Conservation (phyloP, 1,140 invertebrate genomes). For the Hyposmocoma kahamanoa region DNA sequence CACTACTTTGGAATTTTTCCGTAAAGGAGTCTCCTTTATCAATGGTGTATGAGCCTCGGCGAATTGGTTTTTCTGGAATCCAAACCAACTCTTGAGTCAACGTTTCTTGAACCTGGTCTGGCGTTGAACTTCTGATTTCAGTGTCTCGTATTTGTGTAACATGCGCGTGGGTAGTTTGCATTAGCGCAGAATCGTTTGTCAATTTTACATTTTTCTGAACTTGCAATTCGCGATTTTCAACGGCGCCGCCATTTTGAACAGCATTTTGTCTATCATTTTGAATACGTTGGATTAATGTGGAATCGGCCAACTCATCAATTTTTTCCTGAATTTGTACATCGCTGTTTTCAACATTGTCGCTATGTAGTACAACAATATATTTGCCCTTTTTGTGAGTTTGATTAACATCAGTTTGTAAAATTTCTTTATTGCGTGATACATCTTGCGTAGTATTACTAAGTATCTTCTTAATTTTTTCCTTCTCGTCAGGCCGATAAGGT, state of each 20-base stretch:
- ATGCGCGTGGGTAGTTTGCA: constrained; percentile 25
- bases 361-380: too few species aligned
- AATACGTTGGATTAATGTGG: too few species aligned
- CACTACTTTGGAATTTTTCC: constrained; percentile 48
- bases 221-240: constrained; percentile 8
- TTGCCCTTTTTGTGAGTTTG: constrained; percentile 7
- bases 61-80: constrained; percentile 47
- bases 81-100: constrained; percentile 60
- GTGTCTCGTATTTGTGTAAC: constrained; percentile 49
- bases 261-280: background rate
- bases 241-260: constrained; percentile 7
- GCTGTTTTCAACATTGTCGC: too few species aligned
- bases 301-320: too few species aligned
- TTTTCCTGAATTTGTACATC: too few species aligned
- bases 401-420: constrained; percentile 5
- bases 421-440: constrained; percentile 1
- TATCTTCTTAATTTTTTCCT: constrained; percentile 14
- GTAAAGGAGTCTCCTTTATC: constrained; percentile 44
- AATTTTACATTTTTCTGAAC: constrained; percentile 10
- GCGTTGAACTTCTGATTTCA: constrained; percentile 48
- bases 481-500: constrained; percentile 17
- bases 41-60: constrained; percentile 61
- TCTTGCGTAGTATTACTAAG: constrained; percentile 17
- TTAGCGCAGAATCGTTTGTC: constrained; percentile 21
- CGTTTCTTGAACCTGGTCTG: constrained; percentile 47